Percentiles rank a stretch among this genome's conserved stretches.
Conservation (phyloP, 2,113 vertebrate genomes). For the Siniperca knerii region DNA sequence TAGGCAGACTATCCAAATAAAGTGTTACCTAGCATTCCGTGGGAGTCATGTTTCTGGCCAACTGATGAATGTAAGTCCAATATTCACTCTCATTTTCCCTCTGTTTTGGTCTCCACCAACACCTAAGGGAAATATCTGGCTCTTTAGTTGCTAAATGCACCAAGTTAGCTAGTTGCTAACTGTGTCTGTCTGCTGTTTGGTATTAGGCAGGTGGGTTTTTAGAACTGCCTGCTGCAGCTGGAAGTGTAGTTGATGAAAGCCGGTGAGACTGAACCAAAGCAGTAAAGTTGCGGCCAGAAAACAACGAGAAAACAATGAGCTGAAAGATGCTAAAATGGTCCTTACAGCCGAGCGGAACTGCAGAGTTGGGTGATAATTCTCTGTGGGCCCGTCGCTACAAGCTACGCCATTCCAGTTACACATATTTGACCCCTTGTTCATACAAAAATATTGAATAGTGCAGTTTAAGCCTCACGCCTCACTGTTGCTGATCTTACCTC, state of each 20-base stretch:
- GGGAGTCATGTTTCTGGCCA: not conserved
- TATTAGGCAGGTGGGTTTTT: not conserved
- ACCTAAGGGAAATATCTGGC: not conserved
- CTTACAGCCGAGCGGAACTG: too few relatives aligned
- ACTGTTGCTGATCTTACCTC: conserved; percentile 87
- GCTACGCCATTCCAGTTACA: too few relatives aligned
- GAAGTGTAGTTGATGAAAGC: not conserved
- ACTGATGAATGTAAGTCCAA: not conserved
- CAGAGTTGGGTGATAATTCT: too few relatives aligned
- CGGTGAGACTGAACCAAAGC: not conserved
- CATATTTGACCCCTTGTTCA: not conserved
- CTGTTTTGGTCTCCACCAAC: not conserved
- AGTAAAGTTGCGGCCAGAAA: too few relatives aligned
- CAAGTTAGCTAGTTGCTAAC: not conserved
- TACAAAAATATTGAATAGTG: not conserved
- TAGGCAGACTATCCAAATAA: too few relatives aligned
- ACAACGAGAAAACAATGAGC: too few relatives aligned
- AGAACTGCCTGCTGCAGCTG: not conserved
- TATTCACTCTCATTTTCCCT: not conserved
- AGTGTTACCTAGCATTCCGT: not conserved
- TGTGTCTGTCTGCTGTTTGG: not conserved
- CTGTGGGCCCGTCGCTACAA: too few relatives aligned
- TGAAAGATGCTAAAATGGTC: too few relatives aligned
- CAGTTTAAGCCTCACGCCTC: not conserved
- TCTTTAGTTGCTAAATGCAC: conserved; percentile 15